Base-by-base conservation (phyloP, 2,113 vertebrate genomes). In the Nerophis lumbriciformis region DNA sequence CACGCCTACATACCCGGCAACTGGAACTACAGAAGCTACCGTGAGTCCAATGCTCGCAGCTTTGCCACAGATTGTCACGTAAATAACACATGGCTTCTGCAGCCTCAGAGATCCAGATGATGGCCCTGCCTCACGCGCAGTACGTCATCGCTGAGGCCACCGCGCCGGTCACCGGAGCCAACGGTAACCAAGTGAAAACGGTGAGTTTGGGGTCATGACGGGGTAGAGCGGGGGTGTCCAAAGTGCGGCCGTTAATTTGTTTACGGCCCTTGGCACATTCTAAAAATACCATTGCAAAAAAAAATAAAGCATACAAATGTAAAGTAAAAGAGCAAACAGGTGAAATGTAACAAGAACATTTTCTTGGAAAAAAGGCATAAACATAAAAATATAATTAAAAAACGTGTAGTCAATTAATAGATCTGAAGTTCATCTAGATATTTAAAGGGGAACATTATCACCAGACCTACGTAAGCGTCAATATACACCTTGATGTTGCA, bases 81-180 rank as follows among this genome's bases (percentile, higher is more conserved):
- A 10, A 42, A 42, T 42, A 9, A 42, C 39, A 9, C 1, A 12
- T 9, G 8, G 1, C 53, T 47, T 35, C 77, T 76, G 48, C 78
- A 97, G 96, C 96, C 0, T 95, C 95, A 5, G 96, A 98, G 87
- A 95, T 98, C 83, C 96, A 98, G 88, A 98, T 98, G 96, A 97
- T 99, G 96, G 78, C 95, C 19, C 91, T 99, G 62, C 97, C 96
- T 35, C 94, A 97, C 6, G 83, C 94, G 36, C 97, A 98, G 77
- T 99, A 98, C 0, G 96, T 99, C 76, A 96, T 99, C 8, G 91
- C 97, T n/a, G 97, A 98, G 71, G 84, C 94, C 0, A 90, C 91
- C 42, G 89, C 94, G 1, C 95, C 96, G 0, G 94, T 92, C 52
- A 90, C 93, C 3, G 89, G 91, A n/a, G 91, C 88, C 71, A 93